Evolutionary conservation across 53 echinoderm and acorn worm genomes (phyloP).

Genomic region (Paracentrotus lividus): DNA sequence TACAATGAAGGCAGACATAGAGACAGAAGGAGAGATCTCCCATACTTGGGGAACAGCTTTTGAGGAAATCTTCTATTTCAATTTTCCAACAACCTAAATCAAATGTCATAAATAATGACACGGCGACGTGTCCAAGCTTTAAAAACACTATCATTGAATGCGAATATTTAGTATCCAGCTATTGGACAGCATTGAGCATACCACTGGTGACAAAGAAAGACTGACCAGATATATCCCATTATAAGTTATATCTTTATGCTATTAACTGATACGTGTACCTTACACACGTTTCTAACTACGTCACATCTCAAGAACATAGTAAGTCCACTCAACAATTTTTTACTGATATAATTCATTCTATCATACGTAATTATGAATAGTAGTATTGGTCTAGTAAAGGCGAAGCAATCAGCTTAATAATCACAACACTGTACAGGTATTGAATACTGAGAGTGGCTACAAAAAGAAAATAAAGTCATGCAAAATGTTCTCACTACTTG

Average conservation of each 20-base stretch:
- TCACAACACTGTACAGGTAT: too few relatives aligned
- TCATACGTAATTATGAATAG: background rate
- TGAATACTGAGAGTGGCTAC: too few relatives aligned
- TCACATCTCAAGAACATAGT: too few relatives aligned
- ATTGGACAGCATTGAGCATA: background rate
- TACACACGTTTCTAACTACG: too few relatives aligned
- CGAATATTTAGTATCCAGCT: background rate
- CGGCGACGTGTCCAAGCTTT: too few relatives aligned
- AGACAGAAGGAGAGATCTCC: background rate
- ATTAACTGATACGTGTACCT: too few relatives aligned
- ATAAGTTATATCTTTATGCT: background rate
- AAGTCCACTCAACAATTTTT: too few relatives aligned
- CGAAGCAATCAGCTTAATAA: too few relatives aligned
- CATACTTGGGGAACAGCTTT: background rate
- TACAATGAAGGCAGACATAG: background rate
- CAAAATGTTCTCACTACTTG: background rate
- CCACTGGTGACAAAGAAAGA: background rate
- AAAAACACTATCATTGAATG: too few relatives aligned
- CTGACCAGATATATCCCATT: background rate
- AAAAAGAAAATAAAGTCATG: background rate
- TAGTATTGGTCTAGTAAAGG: background rate
- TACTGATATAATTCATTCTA: background rate
- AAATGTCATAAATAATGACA: background rate
- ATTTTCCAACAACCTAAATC: background rate
- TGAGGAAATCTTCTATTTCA: background rate